These are phyloP conservation scores for Zapornia atra DNA, from an alignment of 2,113 vertebrate genomes.

Conservation along the genomic window DNA sequence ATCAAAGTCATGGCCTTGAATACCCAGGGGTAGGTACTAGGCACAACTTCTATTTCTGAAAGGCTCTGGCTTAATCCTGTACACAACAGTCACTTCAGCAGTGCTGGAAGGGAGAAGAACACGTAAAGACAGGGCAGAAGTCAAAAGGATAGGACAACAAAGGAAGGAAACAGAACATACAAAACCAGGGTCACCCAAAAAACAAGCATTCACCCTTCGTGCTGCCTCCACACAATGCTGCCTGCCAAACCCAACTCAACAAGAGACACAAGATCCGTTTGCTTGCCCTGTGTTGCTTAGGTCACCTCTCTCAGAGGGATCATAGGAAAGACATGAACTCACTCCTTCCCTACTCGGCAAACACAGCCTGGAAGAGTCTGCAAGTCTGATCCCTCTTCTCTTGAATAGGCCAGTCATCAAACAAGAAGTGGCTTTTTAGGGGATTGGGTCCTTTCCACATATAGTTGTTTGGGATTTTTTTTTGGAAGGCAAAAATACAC, in stretches of 20 bases:
- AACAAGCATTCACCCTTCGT: neutral
- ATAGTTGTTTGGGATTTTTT: neutral
- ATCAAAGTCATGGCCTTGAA: conserved; percentile 48
- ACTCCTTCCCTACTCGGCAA: neutral
- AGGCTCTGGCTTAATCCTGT: conserved; percentile 15
- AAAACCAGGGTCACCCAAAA: neutral
- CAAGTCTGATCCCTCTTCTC: neutral
- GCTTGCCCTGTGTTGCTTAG: neutral
- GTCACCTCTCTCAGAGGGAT: neutral
- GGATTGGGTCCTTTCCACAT: too few relatives aligned
- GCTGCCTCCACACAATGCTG: neutral
- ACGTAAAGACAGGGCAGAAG: neutral
- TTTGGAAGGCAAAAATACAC: neutral
- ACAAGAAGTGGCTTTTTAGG: neutral
- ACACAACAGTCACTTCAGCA: neutral
- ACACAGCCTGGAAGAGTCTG: neutral
- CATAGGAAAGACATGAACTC: rapidly evolving
- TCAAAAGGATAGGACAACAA: conserved; percentile 20
- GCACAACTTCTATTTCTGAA: conserved; percentile 46
- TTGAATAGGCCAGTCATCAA: neutral
- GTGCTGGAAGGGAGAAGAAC: neutral
- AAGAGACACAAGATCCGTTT: rapidly evolving
- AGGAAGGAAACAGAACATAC: neutral
- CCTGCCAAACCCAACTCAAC: neutral
- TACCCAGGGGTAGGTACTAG: conserved; percentile 50